Evolutionary conservation across 2,113 vertebrate genomes (phyloP).

Genomic region (Sinocyclocheilus rhinocerous): DNA sequence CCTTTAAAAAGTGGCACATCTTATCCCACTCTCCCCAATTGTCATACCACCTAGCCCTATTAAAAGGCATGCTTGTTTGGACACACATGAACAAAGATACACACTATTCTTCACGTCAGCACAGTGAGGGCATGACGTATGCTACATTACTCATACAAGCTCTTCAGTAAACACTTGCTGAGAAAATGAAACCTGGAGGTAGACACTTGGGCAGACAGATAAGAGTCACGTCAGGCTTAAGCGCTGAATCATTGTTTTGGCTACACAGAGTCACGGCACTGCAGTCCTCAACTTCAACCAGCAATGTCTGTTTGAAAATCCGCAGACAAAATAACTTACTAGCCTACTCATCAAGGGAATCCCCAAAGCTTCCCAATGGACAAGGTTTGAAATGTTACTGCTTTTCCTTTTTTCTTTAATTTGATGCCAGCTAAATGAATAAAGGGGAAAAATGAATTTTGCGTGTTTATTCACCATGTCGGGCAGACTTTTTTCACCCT

Average conservation of each 20-base stretch:
- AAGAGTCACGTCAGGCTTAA: conserved; percentile 37
- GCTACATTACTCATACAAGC: conserved; percentile 21
- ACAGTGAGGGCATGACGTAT: not conserved
- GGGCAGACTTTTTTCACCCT: not conserved
- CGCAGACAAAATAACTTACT: conserved; percentile 19
- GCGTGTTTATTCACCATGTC: not conserved
- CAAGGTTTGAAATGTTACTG: not conserved
- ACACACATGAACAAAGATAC: conserved; percentile 1
- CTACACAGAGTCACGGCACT: conserved; percentile 16
- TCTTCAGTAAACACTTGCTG: conserved; percentile 45
- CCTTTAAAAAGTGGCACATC: conserved; percentile 9
- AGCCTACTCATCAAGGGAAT: conserved; percentile 42
- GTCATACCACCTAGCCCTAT: not conserved
- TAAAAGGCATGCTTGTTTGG: not conserved
- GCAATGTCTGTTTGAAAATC: conserved; percentile 31
- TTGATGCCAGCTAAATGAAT: not conserved
- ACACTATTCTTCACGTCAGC: not conserved
- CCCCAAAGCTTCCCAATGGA: conserved; percentile 17
- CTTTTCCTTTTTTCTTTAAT: not conserved
- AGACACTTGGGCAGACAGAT: conserved; percentile 31
- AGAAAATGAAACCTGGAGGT: conserved; percentile 21
- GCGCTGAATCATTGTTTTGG: conserved; percentile 54
- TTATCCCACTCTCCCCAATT: not conserved
- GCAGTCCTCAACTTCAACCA: conserved; percentile 18
- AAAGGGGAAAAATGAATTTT: not conserved